phyloP scores from a whole-genome alignment of 35 echinoderm and acorn worm genomes.

The Heliocidaris tuberculata region DNA sequence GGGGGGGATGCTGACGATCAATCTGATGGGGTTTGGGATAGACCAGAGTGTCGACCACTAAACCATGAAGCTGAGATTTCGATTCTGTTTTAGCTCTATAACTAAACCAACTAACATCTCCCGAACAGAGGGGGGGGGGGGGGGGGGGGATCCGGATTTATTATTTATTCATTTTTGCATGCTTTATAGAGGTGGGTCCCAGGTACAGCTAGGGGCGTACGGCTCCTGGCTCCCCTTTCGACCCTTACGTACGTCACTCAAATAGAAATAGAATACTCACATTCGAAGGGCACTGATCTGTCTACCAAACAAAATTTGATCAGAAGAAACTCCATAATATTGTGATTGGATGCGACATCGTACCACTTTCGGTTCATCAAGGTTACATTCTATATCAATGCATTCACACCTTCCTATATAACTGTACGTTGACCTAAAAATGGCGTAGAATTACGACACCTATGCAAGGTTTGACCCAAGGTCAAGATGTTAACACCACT shows the following conservation, averaged over 20 bases:
- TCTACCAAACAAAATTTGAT: not conserved
- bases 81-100: no score
- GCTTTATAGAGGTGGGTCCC: not conserved
- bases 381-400: not conserved
- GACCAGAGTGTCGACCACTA: no score
- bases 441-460: not conserved
- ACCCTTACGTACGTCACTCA: not conserved
- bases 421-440: not conserved
- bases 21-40: no score
- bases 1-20: no score
- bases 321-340: not conserved
- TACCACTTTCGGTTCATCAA: not conserved
- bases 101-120: no score
- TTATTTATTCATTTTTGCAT: no score
- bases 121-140: no score
- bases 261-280: not conserved
- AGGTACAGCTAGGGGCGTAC: not conserved
- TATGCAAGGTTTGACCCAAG: not conserved
- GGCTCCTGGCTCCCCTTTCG: not conserved
- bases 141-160: no score
- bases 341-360: not conserved
- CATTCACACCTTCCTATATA: not conserved
- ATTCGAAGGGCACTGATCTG: not conserved
- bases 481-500: not conserved
- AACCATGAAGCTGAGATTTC: no score